These are phyloP conservation scores for Drosophila stalkeri DNA, from an alignment of 2,888 invertebrate species.

Conservation along the genomic window DNA sequence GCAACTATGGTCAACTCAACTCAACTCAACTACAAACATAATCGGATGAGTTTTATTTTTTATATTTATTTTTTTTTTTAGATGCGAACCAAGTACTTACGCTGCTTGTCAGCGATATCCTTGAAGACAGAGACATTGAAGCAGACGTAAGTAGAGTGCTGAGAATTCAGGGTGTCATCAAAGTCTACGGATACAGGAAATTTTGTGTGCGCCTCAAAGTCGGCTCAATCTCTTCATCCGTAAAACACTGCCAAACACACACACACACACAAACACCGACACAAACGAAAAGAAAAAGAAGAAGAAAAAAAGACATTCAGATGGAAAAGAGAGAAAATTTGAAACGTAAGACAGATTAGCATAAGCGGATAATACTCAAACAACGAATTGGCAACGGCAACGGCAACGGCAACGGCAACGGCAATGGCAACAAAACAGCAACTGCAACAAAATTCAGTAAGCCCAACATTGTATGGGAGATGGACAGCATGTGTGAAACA, in stretches of 20 bases:
- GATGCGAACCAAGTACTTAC: constrained; percentile 61
- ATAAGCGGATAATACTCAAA: constrained; percentile 76
- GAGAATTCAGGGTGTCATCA: constrained; percentile 56
- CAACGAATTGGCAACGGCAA: constrained; percentile 40
- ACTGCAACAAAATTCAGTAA: constrained; percentile 34
- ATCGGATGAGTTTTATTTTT: constrained; percentile 55
- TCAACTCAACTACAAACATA: constrained; percentile 50
- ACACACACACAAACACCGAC: constrained; percentile 8
- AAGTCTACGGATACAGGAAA: constrained; percentile 44
- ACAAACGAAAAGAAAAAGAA: neutral
- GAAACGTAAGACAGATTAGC: constrained; percentile 77
- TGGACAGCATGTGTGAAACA: constrained; percentile 61
- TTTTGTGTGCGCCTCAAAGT: constrained; percentile 47
- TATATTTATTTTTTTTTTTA: constrained; percentile 28
- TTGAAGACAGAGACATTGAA: constrained; percentile 74
- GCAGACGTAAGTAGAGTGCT: constrained; percentile 33
- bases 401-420: constrained; percentile 34
- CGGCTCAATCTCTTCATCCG: constrained; percentile 64
- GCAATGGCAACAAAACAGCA: constrained; percentile 44
- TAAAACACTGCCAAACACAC: constrained; percentile 38
- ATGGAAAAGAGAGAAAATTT: constrained; percentile 36
- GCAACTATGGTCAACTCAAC: constrained; percentile 58
- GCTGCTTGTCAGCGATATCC: constrained; percentile 65
- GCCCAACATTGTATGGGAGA: constrained; percentile 27
- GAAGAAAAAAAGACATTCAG: constrained; percentile 19